Percentiles rank a stretch among this genome's conserved stretches.
Conservation (phyloP, 2,113 vertebrate genomes). For the Tautogolabrus adspersus region DNA sequence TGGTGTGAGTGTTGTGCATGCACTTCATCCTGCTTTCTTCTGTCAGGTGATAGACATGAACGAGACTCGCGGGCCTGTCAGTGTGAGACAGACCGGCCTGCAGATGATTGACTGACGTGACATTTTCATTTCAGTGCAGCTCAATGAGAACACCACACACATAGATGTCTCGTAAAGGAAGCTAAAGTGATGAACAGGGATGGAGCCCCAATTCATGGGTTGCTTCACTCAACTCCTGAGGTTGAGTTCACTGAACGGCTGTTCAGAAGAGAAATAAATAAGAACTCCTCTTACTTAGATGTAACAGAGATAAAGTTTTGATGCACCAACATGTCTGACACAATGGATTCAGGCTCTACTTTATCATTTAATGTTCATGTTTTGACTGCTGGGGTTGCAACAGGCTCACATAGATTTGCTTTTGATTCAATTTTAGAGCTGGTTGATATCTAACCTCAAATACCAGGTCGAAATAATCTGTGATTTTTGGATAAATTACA, state of each 20-base stretch:
- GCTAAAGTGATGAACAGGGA: neutral
- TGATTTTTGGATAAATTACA: neutral
- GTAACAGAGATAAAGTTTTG: neutral
- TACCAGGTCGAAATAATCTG: no score
- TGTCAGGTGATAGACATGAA: conserved; percentile 26
- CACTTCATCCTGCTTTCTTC: neutral
- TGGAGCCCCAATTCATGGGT: neutral
- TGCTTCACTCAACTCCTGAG: neutral
- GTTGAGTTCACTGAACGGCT: no score
- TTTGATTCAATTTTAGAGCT: neutral
- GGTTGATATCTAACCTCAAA: no score
- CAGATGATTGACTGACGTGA: conserved; percentile 43
- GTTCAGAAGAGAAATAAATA: neutral
- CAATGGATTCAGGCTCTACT: neutral
- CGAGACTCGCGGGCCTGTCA: conserved; percentile 24
- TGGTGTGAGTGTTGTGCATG: neutral
- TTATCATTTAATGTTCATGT: neutral
- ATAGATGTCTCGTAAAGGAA: neutral
- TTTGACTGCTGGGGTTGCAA: neutral
- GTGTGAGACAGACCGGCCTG: conserved; percentile 27
- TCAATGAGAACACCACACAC: conserved; percentile 5
- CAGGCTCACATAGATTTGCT: neutral
- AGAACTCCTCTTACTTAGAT: neutral
- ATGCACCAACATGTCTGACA: neutral
- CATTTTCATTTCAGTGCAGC: conserved; percentile 20